phyloP scores from a whole-genome alignment of 2,888 invertebrate genomes.

The Pristionchus arcanus region DNA sequence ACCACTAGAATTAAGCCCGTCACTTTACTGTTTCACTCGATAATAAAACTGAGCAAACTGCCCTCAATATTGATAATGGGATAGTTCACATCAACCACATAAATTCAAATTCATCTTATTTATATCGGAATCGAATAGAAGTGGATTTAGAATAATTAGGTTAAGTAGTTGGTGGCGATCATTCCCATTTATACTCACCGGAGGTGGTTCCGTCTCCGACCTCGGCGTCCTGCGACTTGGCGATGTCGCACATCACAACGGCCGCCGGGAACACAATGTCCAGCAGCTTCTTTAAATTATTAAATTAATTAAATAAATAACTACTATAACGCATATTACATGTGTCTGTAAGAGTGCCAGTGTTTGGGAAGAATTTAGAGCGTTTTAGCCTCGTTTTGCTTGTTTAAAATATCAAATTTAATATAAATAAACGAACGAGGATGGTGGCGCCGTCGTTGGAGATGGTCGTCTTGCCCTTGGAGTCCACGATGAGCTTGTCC shows the following conservation, averaged over 20 bases:
- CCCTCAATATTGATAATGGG: too few relatives aligned
- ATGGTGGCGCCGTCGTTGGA: conserved; percentile 99
- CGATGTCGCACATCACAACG: conserved; percentile 97
- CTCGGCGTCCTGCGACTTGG: conserved; percentile 89
- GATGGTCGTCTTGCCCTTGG: conserved; percentile 90
- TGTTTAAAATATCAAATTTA: background rate
- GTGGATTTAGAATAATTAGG: too few relatives aligned
- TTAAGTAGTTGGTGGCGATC: too few relatives aligned
- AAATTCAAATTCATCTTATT: too few relatives aligned
- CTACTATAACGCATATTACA: background rate
- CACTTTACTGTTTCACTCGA: too few relatives aligned
- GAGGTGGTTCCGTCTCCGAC: conserved; percentile 96
- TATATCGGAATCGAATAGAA: too few relatives aligned
- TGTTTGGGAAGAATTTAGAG: too few relatives aligned
- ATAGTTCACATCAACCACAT: too few relatives aligned
- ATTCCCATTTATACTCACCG: conserved; percentile 57
- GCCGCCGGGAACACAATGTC: conserved; percentile 99
- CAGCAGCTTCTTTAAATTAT: conserved; percentile 86
- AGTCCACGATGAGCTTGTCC: conserved; percentile 97
- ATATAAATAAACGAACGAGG: conserved; percentile 81
- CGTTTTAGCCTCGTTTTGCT: too few relatives aligned
- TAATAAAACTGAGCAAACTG: too few relatives aligned
- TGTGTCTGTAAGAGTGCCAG: too few relatives aligned
- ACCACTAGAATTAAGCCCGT: too few relatives aligned
- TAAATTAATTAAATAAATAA: background rate